These are phyloP conservation scores for Volucella zonaria DNA, from an alignment of 2,888 invertebrate genomes.

Conservation along the genomic window DNA sequence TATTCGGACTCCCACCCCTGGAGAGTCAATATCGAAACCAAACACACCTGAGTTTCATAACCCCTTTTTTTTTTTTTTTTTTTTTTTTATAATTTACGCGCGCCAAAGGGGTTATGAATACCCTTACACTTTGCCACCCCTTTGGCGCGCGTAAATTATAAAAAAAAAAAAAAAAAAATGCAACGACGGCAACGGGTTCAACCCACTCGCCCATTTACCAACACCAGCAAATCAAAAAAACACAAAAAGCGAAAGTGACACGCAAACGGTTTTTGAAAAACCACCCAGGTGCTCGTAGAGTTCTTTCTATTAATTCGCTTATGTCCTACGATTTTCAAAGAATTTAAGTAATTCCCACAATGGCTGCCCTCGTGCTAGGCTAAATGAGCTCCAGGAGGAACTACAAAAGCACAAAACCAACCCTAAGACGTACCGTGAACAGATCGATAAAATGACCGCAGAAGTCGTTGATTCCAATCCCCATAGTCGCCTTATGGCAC, in stretches of 20 bases:
- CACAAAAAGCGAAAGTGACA: conserved; percentile 74
- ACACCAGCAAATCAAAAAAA: conserved; percentile 77
- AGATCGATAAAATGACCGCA: conserved; percentile 94
- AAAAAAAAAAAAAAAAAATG: no score
- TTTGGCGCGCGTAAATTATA: no score
- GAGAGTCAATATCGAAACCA: no score
- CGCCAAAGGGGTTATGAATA: no score
- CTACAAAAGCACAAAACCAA: conserved; percentile 82
- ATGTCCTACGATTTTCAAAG: not conserved
- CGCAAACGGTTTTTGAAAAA: conserved; percentile 64
- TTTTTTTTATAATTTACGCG: no score
- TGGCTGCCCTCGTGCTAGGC: conserved; percentile 85
- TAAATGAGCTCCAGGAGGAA: conserved; percentile 87
- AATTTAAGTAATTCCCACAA: conserved; percentile 79
- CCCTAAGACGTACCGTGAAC: conserved; percentile 84
- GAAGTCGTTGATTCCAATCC: conserved; percentile 99
- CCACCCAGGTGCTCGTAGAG: not conserved
- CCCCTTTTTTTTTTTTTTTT: no score
- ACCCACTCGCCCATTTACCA: no score
- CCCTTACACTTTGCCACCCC: no score
- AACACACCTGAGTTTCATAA: no score
- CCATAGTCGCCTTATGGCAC: conserved; percentile 98
- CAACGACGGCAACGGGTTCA: no score
- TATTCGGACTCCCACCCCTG: no score
- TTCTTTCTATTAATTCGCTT: not conserved